phyloP scores from a whole-genome alignment of 2,797 vertebrate species.

The Tokudaia tokunoshimensis region DNA sequence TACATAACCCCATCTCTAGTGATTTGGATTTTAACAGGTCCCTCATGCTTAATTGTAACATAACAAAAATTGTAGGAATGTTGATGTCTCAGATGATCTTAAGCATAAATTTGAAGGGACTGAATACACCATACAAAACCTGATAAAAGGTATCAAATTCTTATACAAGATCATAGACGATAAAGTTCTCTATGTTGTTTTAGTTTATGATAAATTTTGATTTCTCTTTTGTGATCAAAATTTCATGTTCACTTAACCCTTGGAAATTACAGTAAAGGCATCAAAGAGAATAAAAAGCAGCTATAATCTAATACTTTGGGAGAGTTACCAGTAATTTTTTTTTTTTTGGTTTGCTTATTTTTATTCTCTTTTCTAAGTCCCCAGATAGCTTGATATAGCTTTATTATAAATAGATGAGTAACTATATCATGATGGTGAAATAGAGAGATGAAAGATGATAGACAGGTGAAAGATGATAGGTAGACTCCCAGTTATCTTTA shows the following conservation, averaged over 20 bases:
- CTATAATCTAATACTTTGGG: background rate
- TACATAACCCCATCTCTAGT: background rate
- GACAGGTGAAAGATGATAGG: background rate
- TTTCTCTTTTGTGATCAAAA: constrained; percentile 11
- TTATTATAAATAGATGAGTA: background rate
- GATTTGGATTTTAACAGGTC: background rate
- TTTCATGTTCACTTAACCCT: background rate
- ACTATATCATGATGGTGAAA: background rate
- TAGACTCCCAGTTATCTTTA: no score
- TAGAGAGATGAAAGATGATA: background rate
- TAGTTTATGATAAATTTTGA: background rate
- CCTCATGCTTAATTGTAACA: background rate
- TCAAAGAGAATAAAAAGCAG: background rate
- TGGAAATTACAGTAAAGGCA: background rate
- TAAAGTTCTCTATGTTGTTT: background rate
- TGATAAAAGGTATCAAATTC: background rate
- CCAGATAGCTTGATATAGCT: background rate
- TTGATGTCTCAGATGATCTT: background rate
- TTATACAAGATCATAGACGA: background rate
- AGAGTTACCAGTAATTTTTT: background rate
- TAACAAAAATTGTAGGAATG: background rate
- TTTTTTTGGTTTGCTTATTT: constrained; percentile 4
- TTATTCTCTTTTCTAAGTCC: background rate
- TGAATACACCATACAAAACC: background rate
- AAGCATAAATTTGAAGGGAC: background rate